phyloP scores from a whole-genome alignment of 2,888 invertebrate genomes.

The Ellobium chinense region DNA sequence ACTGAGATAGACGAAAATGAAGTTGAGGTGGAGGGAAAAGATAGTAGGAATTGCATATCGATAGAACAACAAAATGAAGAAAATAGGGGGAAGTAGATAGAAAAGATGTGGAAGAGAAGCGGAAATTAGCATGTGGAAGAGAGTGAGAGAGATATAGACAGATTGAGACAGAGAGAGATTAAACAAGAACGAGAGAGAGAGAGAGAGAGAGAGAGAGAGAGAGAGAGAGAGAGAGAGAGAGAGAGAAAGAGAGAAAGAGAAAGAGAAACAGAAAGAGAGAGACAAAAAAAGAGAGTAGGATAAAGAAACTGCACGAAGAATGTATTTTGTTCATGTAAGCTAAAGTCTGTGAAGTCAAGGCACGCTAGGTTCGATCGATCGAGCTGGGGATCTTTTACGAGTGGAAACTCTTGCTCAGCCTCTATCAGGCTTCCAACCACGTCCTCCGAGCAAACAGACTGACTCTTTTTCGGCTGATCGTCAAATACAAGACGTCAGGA shows the following conservation, averaged over 20 bases:
- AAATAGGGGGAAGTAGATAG: not conserved
- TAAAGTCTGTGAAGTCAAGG: no score
- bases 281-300: conserved; percentile 11
- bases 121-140: not conserved
- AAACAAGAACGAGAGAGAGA: not conserved
- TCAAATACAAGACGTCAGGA: no score
- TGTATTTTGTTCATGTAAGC: no score
- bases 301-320: not conserved
- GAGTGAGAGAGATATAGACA: not conserved
- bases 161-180: not conserved
- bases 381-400: no score
- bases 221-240: conserved; percentile 9
- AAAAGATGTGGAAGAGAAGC: not conserved
- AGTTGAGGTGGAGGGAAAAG: not conserved
- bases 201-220: not conserved
- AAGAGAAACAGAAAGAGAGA: conserved; percentile 22
- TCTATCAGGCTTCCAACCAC: no score
- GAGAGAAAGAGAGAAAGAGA: conserved; percentile 8
- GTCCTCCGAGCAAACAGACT: no score
- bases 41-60: not conserved
- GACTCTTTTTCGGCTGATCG: no score
- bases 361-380: no score
- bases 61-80: not conserved
- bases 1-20: no score
- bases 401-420: no score